Evolutionary conservation across 1,140 invertebrate species (phyloP), one percentile per base, ranked within the genome.

Genomic region (Ylistrum balloti): DNA sequence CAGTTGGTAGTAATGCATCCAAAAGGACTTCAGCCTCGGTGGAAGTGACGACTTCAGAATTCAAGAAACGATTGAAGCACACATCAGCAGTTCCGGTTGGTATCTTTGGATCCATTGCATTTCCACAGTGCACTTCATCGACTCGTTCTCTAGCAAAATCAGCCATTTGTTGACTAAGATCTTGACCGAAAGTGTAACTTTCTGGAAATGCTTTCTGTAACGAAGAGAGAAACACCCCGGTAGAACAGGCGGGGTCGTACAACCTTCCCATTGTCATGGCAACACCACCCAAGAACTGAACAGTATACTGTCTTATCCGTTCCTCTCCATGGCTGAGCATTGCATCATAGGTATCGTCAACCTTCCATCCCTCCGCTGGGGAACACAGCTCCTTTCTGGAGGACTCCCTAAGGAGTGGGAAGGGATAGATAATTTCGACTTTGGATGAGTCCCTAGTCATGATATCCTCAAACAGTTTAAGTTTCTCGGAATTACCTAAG

Each of bases 231-330:
- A 93, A 94, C 5, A 92, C 91, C 15, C 93, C 93, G 3, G 92
- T 94, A n/a, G 93, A 94, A 85, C 93, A 94, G 28, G 93, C 93
- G 1, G 93, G 93, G n/a, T 94, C 93, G 74, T 92, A 94, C n/a
- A 94, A 41, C n/a, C 41, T 92, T 3, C 90, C 87, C 7, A 88
- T 91, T n/a, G 87, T 87, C 0, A 88, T 88, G n/a, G 56, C 86
- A 0, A 88, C 86, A 32, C 85, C 45, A 86, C 56, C 88, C 33
- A 94, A 38, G 34, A 93, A 94, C 33, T 90, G 22, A 13, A 92
- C 92, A 0, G 93, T 92, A 35, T 91, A 94, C 22, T 92, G 88
- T 15, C 93, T 74, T 2, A 94, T 91, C 20, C 91, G 86, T 88
- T 93, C 93, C 38, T 94, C 93, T 0, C 93, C 93, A 89, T 91